These are phyloP conservation scores for Prunella fulvescens DNA, from an alignment of 2,113 vertebrate genomes.

Conservation along the genomic window DNA sequence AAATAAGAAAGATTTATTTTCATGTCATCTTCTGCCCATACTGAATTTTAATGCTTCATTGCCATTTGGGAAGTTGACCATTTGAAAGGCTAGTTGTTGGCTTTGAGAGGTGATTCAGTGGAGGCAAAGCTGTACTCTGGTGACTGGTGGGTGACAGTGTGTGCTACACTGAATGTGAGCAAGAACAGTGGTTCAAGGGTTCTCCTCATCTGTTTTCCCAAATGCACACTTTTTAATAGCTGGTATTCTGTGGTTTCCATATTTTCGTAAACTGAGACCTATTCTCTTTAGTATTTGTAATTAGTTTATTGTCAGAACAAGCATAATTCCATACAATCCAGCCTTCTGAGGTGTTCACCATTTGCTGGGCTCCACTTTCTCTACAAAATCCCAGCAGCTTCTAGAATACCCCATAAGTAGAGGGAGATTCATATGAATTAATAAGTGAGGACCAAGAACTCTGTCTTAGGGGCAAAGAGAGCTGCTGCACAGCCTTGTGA, in stretches of 20 bases:
- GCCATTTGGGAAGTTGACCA: neutral
- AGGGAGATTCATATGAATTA: neutral
- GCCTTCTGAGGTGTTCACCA: neutral
- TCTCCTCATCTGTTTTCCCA: neutral
- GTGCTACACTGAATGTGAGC: neutral
- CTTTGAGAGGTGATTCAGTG: neutral
- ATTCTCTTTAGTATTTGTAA: neutral
- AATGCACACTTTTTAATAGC: neutral
- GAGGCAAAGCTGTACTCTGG: neutral
- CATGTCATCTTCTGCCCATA: neutral
- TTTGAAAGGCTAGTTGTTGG: neutral
- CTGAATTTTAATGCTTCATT: neutral
- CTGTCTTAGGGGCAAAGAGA: neutral
- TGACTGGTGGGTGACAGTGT: neutral
- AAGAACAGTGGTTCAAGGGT: neutral
- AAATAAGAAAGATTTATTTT: neutral
- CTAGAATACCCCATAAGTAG: rapidly evolving
- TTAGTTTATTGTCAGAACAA: neutral
- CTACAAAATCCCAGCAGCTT: neutral
- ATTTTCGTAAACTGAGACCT: neutral
- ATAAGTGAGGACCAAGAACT: neutral
- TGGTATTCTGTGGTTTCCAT: neutral
- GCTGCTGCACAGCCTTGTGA: neutral
- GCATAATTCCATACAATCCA: neutral
- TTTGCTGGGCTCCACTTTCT: neutral